Evolutionary conservation across 1,140 invertebrate species (phyloP), one percentile per base, ranked within the genome.

Genomic region (Trichogramma pretiosum): DNA sequence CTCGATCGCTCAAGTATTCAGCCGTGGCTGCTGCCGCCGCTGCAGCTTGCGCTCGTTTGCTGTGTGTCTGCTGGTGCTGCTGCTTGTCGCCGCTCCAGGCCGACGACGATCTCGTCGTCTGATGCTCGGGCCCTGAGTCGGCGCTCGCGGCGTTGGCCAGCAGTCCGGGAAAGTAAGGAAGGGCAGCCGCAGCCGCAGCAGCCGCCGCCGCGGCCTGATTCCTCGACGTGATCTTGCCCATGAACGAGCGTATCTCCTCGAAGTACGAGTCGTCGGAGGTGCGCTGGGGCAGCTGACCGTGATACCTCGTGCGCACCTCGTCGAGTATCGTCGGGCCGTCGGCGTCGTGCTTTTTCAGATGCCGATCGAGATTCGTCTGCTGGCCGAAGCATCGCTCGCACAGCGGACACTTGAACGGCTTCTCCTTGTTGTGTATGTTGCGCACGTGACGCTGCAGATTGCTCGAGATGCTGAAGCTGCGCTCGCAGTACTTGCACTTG

Each of bases 381-480:
- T 99, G 95, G 0, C 95, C 95, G 67, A 98, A 98, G 67, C 93
- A 95, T 37, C 89, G 77, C 63, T 91, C 86, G 62, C 86, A 88
- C 23, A 88, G 76, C 48, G 85, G 84, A 67, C 86, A 89, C 59
- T 87, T 85, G 70, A 90, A 93, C 14, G 89, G 89, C 52, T 89
- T 86, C 65, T 93, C 89, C 67, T 96, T 97, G 73, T 99, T 98
- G 71, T 99, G 97, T 55, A 99, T 99, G 68, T 99, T 99, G 24
- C 97, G 77, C 16, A 99, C 95, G 72, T 99, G 97, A 40, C 97
- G 81, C 70, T 99, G 97, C 22, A 99, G 76, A 63, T 99, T 99
- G 37, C 93, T 97, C 1, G 93, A 95, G 69, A 99, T 99, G 61
- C 91, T 95, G 74, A 99, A 99, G 26, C 92, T 96, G 47, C 96